Percentiles rank a stretch among this genome's conserved stretches.
Evolutionary conservation across 2,888 invertebrate genomes (phyloP).

Genomic region (Agrochola macilenta): DNA sequence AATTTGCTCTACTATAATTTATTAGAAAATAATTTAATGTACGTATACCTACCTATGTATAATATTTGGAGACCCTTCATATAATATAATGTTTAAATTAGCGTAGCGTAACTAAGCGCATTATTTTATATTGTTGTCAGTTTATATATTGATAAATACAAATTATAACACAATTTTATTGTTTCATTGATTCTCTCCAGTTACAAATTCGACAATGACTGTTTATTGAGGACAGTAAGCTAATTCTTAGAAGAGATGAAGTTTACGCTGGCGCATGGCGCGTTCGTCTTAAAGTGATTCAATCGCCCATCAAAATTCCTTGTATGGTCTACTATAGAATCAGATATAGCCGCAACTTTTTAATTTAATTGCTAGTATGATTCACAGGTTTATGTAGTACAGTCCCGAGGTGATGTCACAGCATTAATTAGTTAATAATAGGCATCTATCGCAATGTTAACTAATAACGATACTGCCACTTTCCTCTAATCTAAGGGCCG

Average conservation of each 20-base stretch:
- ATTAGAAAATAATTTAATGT: conserved; percentile 45
- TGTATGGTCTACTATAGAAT: background rate
- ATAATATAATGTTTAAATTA: conserved; percentile 39
- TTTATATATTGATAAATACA: conserved; percentile 57
- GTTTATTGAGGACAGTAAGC: background rate
- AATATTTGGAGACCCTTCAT: conserved; percentile 43
- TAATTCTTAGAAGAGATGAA: conserved; percentile 4
- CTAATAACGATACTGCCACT: background rate
- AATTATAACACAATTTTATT: conserved; percentile 42
- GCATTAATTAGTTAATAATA: too few species aligned
- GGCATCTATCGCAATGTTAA: background rate
- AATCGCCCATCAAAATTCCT: conserved; percentile 10
- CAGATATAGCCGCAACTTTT: background rate
- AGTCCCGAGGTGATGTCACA: too few species aligned
- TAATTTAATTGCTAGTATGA: conserved; percentile 21
- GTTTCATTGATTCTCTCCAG: conserved; percentile 28
- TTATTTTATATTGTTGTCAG: conserved; percentile 59
- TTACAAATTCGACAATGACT: background rate
- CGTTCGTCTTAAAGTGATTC: conserved; percentile 29
- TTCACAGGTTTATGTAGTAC: conserved; percentile 16
- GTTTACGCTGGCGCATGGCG: background rate
- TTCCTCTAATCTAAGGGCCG: background rate
- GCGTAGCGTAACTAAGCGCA: conserved; percentile 55
- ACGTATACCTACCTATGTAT: conserved; percentile 35
- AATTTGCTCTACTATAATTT: conserved; percentile 50